Base-by-base conservation (phyloP, 2,888 invertebrate genomes). In the Halictus ligatus region DNA sequence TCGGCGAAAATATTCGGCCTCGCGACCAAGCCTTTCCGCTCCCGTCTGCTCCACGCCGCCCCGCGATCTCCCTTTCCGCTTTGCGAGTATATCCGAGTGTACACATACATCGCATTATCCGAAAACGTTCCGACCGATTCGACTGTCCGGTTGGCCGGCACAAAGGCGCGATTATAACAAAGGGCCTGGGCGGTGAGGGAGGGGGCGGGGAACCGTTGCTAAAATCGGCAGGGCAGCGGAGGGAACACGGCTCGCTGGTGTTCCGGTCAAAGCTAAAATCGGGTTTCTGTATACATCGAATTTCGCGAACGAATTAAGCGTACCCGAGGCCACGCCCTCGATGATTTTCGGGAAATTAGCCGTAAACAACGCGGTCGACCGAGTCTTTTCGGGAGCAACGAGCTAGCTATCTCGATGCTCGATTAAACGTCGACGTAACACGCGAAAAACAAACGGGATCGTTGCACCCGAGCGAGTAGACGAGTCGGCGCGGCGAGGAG, bases 231-330 rank as follows among this genome's bases (percentile, higher is more conserved):
- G 50, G 77, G 64, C 74, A 79, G 35, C 10, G 54, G 54, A 0
- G 21, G n/a, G 54, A 10, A 10, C 35, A 67, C 85, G 83, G 69
- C 80, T 76, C 78, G 80, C 64, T 78, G 82, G 75, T 54, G 81
- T 67, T 80, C 78, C 69, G 89, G 77, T 90, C 90, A 90, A 90
- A 90, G 89, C 84, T 84, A 73, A 85, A 90, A 89, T 89, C 87
- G 73, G 83, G 87, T 87, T 85, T 83, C 75, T 54, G 83, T 13
- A 84, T 89, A 79, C 54, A 90, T 84, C 71, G 87, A 73, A 87
- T 90, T 90, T 84, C 21, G 21, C 85, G 90, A 85, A 71, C 69
- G 80, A 81, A 89, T 85, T 89, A 83, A 88, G 75, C 85, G 35
- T 64, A 85, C 40, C 43, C 84, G 80, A 71, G 64, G 75, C 83